Base-by-base conservation (phyloP, 1,140 invertebrate species). In the Drosophila arizonae region DNA sequence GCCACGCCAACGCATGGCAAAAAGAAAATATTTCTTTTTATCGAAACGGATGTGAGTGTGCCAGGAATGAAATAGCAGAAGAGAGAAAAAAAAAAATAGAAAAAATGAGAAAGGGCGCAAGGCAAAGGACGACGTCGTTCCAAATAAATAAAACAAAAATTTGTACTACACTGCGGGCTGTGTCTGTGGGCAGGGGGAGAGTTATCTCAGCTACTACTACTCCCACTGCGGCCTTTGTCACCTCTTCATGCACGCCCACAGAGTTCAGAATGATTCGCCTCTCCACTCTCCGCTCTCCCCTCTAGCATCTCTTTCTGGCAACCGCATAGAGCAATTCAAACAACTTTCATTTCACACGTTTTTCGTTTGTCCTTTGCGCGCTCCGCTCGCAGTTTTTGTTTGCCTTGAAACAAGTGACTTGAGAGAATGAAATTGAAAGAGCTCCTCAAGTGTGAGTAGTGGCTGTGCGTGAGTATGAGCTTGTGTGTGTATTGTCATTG, bases 1-100 rank as follows among this genome's bases (percentile, higher is more conserved):
- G 68, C 52, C 76, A 72, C 56, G 77, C 65, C 84, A 76, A 87
- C 84, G 76, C 76, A 79, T 79, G 81, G 72, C 82, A 84, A 90
- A 85, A 85, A 77, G 80, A 88, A 90, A 90, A 90, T 90, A 90
- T 90, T 90, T 90, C 88, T 90, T 90, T 90, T 88, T 90, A 90
- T 90, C 88, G 75, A 72, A 90, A 72, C 88, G 88, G 88, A 90
- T 90, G 88, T 81, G 80, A 87, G 88, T 87, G 87, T 90, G 82
- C 87, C 82, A 88, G 67, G 79, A 88, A 77, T 88, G 70, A 77
- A 87, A 82, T 79, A 88, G 73, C 79, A 87, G 73, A 48, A 69
- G 63, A 65, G 75, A 58, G 43, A 55, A 36, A 17, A 4, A 43
- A 6, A 33, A 63, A 67, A 28, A 6, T 6, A 17, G 3, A 46